A percentile compares a stretch with the other conserved stretches of the same genome.
Evolutionary conservation across 2,888 invertebrate species (phyloP).

Genomic region (Physocephala rufipes): DNA sequence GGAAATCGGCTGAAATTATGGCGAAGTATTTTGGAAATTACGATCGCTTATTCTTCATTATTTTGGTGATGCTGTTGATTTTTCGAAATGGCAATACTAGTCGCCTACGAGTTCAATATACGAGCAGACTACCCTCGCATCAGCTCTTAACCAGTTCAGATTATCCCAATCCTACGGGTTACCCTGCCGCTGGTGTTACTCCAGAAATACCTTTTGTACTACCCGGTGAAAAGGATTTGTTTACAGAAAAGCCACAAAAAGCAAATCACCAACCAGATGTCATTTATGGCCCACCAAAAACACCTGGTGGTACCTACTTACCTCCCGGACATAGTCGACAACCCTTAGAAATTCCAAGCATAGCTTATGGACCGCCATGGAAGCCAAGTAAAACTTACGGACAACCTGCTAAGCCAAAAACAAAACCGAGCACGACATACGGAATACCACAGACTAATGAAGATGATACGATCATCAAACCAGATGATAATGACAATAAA

Average conservation of each 20-base stretch:
- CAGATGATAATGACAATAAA: neutral
- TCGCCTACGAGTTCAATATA: neutral
- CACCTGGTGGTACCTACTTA: conserved; percentile 44
- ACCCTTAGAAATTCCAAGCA: too few species aligned
- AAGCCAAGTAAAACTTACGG: conserved; percentile 53
- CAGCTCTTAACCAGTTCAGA: conserved; percentile 46
- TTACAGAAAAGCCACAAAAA: conserved; percentile 48
- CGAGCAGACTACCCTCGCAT: conserved; percentile 42
- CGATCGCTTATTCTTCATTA: neutral
- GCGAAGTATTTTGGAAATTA: neutral
- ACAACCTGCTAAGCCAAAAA: conserved; percentile 44
- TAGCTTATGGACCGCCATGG: conserved; percentile 13
- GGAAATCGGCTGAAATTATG: neutral
- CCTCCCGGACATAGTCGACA: conserved; percentile 46
- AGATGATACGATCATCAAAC: neutral
- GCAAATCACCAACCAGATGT: conserved; percentile 52
- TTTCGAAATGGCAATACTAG: neutral
- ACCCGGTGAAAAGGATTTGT: conserved; percentile 55
- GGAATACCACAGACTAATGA: neutral
- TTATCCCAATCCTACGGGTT: conserved; percentile 50
- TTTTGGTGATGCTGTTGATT: neutral
- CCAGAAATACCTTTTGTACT: conserved; percentile 56
- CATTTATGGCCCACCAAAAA: conserved; percentile 47
- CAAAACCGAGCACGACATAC: conserved; percentile 15
- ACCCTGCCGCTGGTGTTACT: conserved; percentile 57